These are phyloP conservation scores for Tipula helvola DNA, from an alignment of 2,888 invertebrate species.

Conservation along the genomic window DNA sequence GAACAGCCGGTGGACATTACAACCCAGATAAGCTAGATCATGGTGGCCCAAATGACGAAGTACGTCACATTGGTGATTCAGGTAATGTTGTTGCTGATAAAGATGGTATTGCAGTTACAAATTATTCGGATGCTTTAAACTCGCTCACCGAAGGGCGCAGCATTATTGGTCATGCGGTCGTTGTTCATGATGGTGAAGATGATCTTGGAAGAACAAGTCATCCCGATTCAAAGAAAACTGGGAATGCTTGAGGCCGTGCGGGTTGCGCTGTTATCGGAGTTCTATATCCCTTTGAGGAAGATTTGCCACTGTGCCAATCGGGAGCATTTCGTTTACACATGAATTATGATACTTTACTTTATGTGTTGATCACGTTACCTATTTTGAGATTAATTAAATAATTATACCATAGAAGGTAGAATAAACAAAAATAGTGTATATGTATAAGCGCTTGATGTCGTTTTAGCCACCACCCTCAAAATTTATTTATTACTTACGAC, in stretches of 20 bases:
- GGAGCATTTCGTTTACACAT: background rate
- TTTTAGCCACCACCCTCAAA: background rate
- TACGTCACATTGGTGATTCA: slow-evolving; percentile 73
- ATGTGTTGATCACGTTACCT: background rate
- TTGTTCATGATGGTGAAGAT: slow-evolving; percentile 60
- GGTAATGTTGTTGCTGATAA: slow-evolving; percentile 63
- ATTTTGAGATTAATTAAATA: background rate
- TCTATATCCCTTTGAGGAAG: slow-evolving; percentile 21
- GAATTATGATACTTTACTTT: background rate
- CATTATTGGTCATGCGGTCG: slow-evolving; percentile 64
- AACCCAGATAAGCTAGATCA: slow-evolving; percentile 69
- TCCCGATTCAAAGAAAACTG: slow-evolving; percentile 62
- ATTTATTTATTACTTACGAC: background rate
- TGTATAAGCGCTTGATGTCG: background rate
- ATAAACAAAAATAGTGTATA: background rate
- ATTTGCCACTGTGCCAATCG: background rate
- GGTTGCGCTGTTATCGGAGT: slow-evolving; percentile 75
- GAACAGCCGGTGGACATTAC: slow-evolving; percentile 58
- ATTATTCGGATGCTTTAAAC: slow-evolving; percentile 49
- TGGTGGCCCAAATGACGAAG: slow-evolving; percentile 54
- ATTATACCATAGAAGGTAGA: background rate
- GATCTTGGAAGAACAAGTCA: slow-evolving; percentile 63
- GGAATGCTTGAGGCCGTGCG: slow-evolving; percentile 67
- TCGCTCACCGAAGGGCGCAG: slow-evolving; percentile 49
- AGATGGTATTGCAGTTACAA: slow-evolving; percentile 42